Base-by-base conservation (phyloP, 2,797 vertebrate genomes). In the Gastrophryne carolinensis region DNA sequence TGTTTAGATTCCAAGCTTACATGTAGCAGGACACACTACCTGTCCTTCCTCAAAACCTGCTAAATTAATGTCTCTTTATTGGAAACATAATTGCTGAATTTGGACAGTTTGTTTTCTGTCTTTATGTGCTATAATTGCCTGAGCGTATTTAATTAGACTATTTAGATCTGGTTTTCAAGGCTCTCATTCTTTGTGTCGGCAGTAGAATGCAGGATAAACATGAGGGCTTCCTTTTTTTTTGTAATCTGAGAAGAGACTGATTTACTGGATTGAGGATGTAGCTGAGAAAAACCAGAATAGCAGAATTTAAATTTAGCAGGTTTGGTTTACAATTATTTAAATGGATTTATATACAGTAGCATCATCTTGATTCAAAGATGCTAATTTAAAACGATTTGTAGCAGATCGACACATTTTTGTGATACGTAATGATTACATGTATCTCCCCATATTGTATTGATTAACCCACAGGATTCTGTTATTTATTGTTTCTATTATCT, bases 81-180 rank as follows among this genome's bases (percentile, higher is more conserved):
- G 71, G 29, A 65, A 37, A 30, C 17, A 6, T 60, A 78, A 78
- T 78, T 72, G 60, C 39, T 24, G 12, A 65, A 72, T 65, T 78
- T 57, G 49, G 15, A 78, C 23, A 61, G 30, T 72, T 78, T 72
- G 41, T 77, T 71, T 77, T 71, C 57, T 57, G 73, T 71, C 49
- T 47, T 44, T 56, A 32, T n/a, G n/a, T n/a, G n/a, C n/a, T 32
- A 24, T 65, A 71, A 77, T 71, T 71, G 60, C 68, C 30, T 39
- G 58, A 24, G 35, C 66, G 61, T 27, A 52, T 66, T 66, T 72
- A 78, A 78, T 78, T 72, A 71, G 58, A 19, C 74, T 56, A 27
- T 53, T 65, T 34, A 56, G 37, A 35, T 50, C 23, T 41, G n/a
- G 35, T 63, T 63, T 56, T 27, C 12, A 2, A 37, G 58, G 13